Conservation (phyloP, 2,797 vertebrate species). For the Pogonophryne albipinna region DNA sequence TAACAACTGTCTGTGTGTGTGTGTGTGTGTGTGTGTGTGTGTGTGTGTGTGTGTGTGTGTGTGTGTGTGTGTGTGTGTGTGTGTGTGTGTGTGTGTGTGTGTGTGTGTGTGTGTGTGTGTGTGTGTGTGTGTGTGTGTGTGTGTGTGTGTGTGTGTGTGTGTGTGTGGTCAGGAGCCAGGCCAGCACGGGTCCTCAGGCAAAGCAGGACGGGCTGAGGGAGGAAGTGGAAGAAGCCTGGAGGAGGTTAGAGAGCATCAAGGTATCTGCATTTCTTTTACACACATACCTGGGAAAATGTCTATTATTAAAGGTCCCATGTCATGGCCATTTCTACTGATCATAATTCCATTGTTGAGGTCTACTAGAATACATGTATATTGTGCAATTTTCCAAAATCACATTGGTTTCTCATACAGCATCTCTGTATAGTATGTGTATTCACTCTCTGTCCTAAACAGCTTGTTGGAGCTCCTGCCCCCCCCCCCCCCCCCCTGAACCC, state of each 20-base stretch:
- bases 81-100: constrained; percentile 28
- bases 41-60: constrained; percentile 17
- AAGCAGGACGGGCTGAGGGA: constrained; percentile 94
- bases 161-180: constrained; percentile 81
- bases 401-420: too few species aligned
- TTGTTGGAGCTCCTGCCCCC: too few species aligned
- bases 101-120: constrained; percentile 22
- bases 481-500: too few species aligned
- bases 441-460: too few species aligned
- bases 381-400: too few species aligned
- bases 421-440: too few species aligned
- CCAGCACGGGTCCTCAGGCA: constrained; percentile 79
- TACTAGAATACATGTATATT: too few species aligned
- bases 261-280: constrained; percentile 66
- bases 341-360: too few species aligned
- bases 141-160: too few species aligned
- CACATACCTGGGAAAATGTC: too few species aligned
- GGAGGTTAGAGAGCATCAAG: constrained; percentile 92
- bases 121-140: not conserved
- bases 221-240: constrained; percentile 95
- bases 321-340: too few species aligned
- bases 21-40: constrained; percentile 19
- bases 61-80: constrained; percentile 2
- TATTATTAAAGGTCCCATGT: too few species aligned
- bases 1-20: not conserved